A percentile compares a stretch with the other conserved stretches of the same genome.
These are phyloP conservation scores for Metallyticus violacea DNA, from an alignment of 2,888 invertebrate species.

Conservation along the genomic window DNA sequence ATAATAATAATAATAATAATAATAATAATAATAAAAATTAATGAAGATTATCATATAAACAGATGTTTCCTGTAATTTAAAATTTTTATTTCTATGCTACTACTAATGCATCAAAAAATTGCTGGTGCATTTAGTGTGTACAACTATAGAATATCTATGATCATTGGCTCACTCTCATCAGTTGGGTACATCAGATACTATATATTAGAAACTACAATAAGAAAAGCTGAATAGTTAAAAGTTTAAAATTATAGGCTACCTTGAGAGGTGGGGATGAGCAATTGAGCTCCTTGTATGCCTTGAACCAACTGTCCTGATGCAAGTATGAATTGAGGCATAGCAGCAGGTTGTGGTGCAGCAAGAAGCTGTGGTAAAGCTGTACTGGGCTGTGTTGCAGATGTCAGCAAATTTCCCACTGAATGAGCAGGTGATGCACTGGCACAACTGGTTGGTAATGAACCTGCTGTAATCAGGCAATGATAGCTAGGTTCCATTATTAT, in stretches of 20 bases:
- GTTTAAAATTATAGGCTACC: conserved; percentile 53
- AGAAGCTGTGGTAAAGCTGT: conserved; percentile 53
- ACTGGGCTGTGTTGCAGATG: conserved; percentile 50
- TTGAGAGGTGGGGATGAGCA: conserved; percentile 93
- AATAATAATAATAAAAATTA: no score
- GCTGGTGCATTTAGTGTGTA: no score
- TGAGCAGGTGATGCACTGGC: conserved; percentile 22
- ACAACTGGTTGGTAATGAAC: conserved; percentile 27
- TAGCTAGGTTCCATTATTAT: no score
- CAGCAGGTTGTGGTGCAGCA: conserved; percentile 53
- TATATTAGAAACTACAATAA: no score
- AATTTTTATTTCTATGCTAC: no score
- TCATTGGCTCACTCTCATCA: no score
- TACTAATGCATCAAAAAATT: no score
- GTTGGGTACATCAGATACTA: no score
- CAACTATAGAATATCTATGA: no score
- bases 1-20: not conserved
- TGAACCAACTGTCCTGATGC: conserved; percentile 90
- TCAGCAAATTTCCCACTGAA: conserved; percentile 22
- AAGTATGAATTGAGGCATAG: conserved; percentile 87
- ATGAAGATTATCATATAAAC: no score
- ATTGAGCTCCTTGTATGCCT: conserved; percentile 89
- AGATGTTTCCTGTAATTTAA: no score
- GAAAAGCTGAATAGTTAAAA: not conserved
- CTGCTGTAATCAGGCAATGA: not conserved